Percentiles rank a stretch among this genome's conserved stretches.
phyloP scores from a whole-genome alignment of 2,113 vertebrate species.

The Podiceps cristatus region DNA sequence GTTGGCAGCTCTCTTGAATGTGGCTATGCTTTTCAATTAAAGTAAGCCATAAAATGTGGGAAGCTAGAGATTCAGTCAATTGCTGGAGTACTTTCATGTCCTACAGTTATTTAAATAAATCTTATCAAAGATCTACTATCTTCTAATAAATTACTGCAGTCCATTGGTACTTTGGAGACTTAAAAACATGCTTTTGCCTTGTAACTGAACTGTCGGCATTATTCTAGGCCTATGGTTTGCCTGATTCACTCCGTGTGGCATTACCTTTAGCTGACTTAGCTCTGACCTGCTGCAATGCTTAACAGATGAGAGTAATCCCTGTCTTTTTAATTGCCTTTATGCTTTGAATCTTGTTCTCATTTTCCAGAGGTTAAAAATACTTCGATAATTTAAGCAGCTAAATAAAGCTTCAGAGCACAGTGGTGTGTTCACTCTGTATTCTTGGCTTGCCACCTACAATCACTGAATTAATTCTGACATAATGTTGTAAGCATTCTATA shows the following conservation, averaged over 20 bases:
- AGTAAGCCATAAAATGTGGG: background rate
- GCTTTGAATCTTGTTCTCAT: constrained; percentile 43
- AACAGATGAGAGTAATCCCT: background rate
- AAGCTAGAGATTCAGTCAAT: background rate
- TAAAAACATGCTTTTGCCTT: background rate
- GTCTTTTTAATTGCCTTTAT: constrained; percentile 48
- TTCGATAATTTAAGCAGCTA: constrained; percentile 59
- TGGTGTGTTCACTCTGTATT: constrained; percentile 13
- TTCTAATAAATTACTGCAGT: background rate
- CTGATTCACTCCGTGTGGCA: background rate
- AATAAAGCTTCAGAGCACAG: constrained; percentile 51
- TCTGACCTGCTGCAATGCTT: background rate
- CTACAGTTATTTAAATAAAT: background rate
- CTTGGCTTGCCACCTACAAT: constrained; percentile 32
- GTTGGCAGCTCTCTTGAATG: background rate
- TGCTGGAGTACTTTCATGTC: background rate
- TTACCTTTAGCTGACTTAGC: background rate
- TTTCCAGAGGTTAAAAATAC: constrained; percentile 65
- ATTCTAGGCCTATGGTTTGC: background rate
- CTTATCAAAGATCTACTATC: background rate
- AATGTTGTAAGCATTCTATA: background rate
- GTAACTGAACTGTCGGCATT: background rate
- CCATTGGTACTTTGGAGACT: background rate
- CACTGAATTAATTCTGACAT: constrained; percentile 26
- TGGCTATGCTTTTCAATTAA: background rate